These are phyloP conservation scores for Lepisosteus osseus DNA, from an alignment of 2,113 vertebrate genomes.

Conservation along the genomic window DNA sequence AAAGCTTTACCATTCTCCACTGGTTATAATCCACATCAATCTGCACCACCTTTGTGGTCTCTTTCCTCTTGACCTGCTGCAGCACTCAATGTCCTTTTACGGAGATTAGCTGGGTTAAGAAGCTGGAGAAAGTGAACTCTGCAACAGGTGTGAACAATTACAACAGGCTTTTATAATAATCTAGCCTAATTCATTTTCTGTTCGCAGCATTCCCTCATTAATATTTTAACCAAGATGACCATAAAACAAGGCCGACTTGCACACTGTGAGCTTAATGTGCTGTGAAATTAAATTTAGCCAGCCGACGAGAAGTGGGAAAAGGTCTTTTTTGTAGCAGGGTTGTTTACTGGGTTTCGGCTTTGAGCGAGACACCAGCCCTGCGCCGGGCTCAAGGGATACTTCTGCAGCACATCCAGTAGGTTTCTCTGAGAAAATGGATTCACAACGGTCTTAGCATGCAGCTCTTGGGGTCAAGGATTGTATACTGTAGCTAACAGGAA, in stretches of 20 bases:
- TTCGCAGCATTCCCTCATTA: not conserved
- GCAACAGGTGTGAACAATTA: not conserved
- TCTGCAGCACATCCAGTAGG: too few species aligned
- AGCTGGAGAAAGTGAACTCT: not conserved
- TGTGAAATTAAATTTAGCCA: constrained; percentile 44
- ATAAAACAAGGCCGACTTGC: constrained; percentile 21
- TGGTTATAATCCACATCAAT: constrained; percentile 16
- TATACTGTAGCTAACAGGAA: too few species aligned
- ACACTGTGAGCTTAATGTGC: constrained; percentile 39
- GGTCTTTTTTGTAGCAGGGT: not conserved
- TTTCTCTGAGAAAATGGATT: too few species aligned
- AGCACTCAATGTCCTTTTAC: not conserved
- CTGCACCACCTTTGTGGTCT: not conserved
- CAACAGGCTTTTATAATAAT: constrained; percentile 9
- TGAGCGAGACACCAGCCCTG: not conserved
- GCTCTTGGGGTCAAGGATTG: too few species aligned
- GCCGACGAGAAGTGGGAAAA: constrained; percentile 13
- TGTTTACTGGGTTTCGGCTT: not conserved
- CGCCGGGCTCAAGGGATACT: too few species aligned
- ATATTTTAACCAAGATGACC: constrained; percentile 1
- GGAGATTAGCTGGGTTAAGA: not conserved
- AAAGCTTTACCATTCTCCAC: not conserved
- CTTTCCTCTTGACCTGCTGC: not conserved
- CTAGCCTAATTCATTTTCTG: not conserved
- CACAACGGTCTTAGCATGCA: too few species aligned